These are phyloP conservation scores for Indri indri DNA, from an alignment of 2,113 vertebrate genomes.

Conservation along the genomic window DNA sequence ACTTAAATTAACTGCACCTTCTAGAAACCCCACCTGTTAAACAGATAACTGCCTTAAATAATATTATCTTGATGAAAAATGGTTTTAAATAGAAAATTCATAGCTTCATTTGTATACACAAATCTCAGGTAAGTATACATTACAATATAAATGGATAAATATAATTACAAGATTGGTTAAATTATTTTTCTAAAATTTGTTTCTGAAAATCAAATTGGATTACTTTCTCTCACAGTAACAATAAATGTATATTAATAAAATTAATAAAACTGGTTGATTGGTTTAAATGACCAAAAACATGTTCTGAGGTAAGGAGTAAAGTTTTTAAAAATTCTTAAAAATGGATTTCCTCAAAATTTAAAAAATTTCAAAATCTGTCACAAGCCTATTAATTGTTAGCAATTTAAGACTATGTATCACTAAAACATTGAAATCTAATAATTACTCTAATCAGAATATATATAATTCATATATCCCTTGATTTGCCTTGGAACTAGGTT, in stretches of 20 bases:
- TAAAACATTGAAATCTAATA: background rate
- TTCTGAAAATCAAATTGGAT: background rate
- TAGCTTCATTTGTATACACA: background rate
- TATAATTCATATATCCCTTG: background rate
- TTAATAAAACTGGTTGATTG: background rate
- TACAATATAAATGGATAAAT: background rate
- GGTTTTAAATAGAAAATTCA: background rate
- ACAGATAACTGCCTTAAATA: background rate
- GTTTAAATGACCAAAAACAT: background rate
- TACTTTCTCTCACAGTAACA: background rate
- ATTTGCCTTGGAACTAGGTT: background rate
- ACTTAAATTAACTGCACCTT: conserved; percentile 2
- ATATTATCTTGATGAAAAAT: background rate
- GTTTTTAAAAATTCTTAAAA: background rate
- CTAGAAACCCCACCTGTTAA: background rate
- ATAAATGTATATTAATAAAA: background rate
- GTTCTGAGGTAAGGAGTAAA: background rate
- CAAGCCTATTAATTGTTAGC: background rate
- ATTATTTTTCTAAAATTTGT: background rate
- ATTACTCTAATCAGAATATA: background rate
- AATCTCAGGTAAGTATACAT: background rate
- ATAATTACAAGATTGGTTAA: background rate
- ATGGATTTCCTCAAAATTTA: background rate
- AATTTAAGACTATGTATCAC: background rate
- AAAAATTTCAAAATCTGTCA: background rate